Evolutionary conservation across 2,888 invertebrate species (phyloP), one percentile per base, ranked within the genome.

Genomic region (Cyaniris semiargus): DNA sequence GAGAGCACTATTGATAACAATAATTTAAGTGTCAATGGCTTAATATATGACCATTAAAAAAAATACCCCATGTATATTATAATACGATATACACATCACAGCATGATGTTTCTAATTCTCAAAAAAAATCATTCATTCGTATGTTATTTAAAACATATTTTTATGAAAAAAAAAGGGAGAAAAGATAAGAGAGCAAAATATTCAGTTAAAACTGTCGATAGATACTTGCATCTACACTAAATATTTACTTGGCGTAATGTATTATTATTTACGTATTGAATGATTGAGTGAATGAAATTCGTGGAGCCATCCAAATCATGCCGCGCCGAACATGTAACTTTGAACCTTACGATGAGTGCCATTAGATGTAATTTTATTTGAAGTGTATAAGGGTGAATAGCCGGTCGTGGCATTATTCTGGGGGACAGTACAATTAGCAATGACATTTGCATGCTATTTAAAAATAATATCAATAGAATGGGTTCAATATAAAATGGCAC

Each of bases 361-460:
- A 18, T 23, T 15, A 27, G 74, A 27, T 74, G 53, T 53, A 48
- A 74, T 74, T 48, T 74, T 7, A 48, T 27, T 18, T 48, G 53
- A 27, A 53, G 1, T n/a, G 27, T 27, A 21, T 21, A 18, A 21
- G 53, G 74, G 74, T 74, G 74, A 74, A 74, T 53, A 53, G 53
- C 74, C 74, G 53, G 21, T 74, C 74, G 48, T 74, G 74, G 74
- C 74, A 74, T 74, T 74, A 74, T 48, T 74, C 74, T 72, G 74
- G 44, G 74, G 74, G 74, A 53, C 74, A 74, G 74, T 74, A 53
- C 74, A 74, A 74, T 74, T 74, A 74, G 74, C 74, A 74, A 74
- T 74, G 74, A 74, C 74, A 74, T 74, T 74, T 74, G 74, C 53
- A 53, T 74, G 74, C 53, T 74, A 74, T 74, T 74, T 74, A 74